Conservation (phyloP, 2,797 vertebrate genomes). For the Limosa lapponica region DNA sequence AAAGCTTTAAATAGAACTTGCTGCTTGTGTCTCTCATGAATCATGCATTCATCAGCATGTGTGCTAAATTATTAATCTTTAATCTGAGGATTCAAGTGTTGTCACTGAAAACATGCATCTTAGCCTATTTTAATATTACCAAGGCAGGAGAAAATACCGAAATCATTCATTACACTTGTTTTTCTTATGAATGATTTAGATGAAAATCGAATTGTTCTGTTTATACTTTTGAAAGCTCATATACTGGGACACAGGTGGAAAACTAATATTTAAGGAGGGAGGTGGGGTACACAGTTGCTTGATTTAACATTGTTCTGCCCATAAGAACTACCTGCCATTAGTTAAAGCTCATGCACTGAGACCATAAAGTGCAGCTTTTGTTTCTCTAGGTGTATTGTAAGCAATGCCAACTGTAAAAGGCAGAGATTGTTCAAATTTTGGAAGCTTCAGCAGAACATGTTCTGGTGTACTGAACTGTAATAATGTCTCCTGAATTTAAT, state of each 20-base stretch:
- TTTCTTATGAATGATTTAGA: background rate
- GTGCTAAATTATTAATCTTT: slow-evolving; percentile 63
- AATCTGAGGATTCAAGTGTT: slow-evolving; percentile 22
- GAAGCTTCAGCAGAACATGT: background rate
- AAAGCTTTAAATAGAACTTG: slow-evolving; percentile 49
- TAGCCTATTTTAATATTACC: background rate
- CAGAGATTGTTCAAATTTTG: background rate
- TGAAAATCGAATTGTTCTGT: background rate
- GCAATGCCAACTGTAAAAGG: background rate
- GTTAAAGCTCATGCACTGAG: background rate
- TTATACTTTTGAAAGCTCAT: background rate
- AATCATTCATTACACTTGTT: background rate
- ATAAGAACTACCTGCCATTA: background rate
- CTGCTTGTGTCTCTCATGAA: slow-evolving; percentile 48
- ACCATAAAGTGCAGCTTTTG: background rate
- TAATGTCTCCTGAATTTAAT: background rate
- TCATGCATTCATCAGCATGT: slow-evolving; percentile 33
- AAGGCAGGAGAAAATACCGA: background rate
- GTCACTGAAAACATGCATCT: background rate
- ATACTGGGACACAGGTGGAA: background rate
- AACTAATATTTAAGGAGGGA: background rate
- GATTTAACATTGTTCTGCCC: background rate
- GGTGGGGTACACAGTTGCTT: background rate
- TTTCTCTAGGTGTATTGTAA: background rate
- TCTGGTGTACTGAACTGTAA: background rate